Evolutionary conservation across 2,797 vertebrate species (phyloP).

Genomic region (Coregonus ussuriensis): DNA sequence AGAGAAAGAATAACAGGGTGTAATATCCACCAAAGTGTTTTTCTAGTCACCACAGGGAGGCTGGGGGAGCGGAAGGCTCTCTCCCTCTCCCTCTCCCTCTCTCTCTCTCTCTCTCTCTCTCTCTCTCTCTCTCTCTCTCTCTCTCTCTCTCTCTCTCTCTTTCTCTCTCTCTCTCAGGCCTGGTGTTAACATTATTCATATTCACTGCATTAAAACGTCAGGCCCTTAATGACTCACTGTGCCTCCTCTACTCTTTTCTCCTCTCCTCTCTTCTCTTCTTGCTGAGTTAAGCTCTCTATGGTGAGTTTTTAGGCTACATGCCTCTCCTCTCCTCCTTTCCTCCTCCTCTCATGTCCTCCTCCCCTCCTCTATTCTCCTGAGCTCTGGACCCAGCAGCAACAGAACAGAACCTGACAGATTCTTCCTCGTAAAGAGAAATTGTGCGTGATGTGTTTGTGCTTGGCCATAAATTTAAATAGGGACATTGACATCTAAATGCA

Average conservation of each 20-base stretch:
- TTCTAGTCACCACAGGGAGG: constrained; percentile 69
- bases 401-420: constrained; percentile 21
- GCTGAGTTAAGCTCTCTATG: constrained; percentile 7
- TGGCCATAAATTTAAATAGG: constrained; percentile 4
- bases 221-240: constrained; percentile 37
- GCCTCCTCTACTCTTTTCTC: constrained; percentile 29
- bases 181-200: constrained; percentile 59
- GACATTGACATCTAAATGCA: background rate
- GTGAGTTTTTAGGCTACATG: too few species aligned
- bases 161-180: constrained; percentile 42
- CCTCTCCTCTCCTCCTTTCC: too few species aligned
- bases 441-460: background rate
- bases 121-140: constrained; percentile 33
- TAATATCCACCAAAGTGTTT: constrained; percentile 73
- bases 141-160: constrained; percentile 54
- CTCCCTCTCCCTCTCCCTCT: constrained; percentile 52
- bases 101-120: constrained; percentile 36
- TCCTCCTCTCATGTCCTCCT: too few species aligned
- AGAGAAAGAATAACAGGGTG: constrained; percentile 71
- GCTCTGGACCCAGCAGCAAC: constrained; percentile 15
- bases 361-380: background rate
- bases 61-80: constrained; percentile 57
- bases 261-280: constrained; percentile 2
- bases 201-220: constrained; percentile 61
- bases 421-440: background rate